These are phyloP conservation scores for Choristoneura fumiferana DNA, from an alignment of 1,140 invertebrate genomes.

Conservation along the genomic window DNA sequence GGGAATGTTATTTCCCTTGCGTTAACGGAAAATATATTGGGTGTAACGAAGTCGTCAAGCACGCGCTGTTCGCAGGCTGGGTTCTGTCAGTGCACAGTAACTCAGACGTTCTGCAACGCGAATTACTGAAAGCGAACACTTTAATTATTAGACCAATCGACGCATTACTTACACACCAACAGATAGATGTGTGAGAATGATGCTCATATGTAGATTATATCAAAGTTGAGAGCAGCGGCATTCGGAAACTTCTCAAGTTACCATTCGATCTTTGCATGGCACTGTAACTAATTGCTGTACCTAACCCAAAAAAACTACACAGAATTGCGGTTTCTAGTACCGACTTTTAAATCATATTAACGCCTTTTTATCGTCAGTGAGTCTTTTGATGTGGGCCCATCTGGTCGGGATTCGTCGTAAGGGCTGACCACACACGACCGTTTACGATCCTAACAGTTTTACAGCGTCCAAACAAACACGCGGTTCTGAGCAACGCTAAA, in stretches of 20 bases:
- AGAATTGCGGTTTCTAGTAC: slow-evolving; percentile 38
- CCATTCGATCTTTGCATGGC: too few relatives aligned
- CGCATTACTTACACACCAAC: too few relatives aligned
- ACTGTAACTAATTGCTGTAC: not conserved
- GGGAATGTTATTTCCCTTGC: slow-evolving; percentile 53
- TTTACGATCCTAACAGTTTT: slow-evolving; percentile 73
- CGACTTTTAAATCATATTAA: slow-evolving; percentile 66
- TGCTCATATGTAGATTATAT: too few relatives aligned
- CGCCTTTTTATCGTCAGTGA: slow-evolving; percentile 60
- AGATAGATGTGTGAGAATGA: too few relatives aligned
- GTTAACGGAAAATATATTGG: slow-evolving; percentile 53
- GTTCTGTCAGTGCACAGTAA: not conserved
- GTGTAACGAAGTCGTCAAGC: slow-evolving; percentile 56
- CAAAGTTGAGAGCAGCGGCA: too few relatives aligned
- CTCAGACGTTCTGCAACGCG: not conserved
- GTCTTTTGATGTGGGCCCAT: slow-evolving; percentile 72
- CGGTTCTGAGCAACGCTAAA: slow-evolving; percentile 64
- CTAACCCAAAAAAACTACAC: not conserved
- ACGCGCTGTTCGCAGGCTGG: slow-evolving; percentile 22
- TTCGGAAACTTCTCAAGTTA: too few relatives aligned
- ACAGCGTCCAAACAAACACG: slow-evolving; percentile 71
- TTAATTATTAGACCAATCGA: too few relatives aligned
- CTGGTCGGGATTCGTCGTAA: slow-evolving; percentile 72
- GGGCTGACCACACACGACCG: slow-evolving; percentile 73
- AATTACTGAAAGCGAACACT: too few relatives aligned